These are phyloP conservation scores for Andinoacara biseriatus DNA, from an alignment of 2,113 vertebrate species.

Conservation along the genomic window DNA sequence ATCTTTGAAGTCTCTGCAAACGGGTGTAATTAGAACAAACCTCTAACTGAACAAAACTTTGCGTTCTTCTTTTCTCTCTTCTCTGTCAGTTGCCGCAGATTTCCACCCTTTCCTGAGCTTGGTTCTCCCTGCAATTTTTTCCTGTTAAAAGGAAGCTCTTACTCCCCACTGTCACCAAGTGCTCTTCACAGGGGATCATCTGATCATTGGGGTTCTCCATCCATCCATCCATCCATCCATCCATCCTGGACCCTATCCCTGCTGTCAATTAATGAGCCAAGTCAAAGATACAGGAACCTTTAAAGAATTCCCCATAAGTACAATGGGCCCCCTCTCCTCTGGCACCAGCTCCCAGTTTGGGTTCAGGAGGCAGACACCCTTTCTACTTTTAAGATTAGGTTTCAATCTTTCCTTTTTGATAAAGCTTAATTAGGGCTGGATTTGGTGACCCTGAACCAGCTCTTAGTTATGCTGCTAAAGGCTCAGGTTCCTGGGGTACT, in stretches of 20 bases:
- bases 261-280: constrained; percentile 1
- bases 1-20: background rate
- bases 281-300: background rate
- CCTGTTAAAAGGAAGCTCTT: background rate
- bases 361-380: constrained; percentile 3
- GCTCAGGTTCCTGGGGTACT: background rate
- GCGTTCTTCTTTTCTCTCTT: background rate
- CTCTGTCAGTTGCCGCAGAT: background rate
- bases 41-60: background rate
- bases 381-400: background rate
- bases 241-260: background rate
- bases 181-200: background rate
- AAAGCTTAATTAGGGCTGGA: background rate
- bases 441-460: background rate
- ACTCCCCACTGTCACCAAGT: background rate
- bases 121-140: background rate
- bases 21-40: background rate
- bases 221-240: too few relatives aligned
- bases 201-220: background rate
- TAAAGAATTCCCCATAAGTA: background rate
- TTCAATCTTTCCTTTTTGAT: constrained; percentile 8
- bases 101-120: background rate
- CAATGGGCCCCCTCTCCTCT: background rate
- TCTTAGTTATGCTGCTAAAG: background rate
- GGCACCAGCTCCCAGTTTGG: background rate